Evolutionary conservation across 2,888 invertebrate genomes (phyloP).

Genomic region (Ennomos quercinarius): DNA sequence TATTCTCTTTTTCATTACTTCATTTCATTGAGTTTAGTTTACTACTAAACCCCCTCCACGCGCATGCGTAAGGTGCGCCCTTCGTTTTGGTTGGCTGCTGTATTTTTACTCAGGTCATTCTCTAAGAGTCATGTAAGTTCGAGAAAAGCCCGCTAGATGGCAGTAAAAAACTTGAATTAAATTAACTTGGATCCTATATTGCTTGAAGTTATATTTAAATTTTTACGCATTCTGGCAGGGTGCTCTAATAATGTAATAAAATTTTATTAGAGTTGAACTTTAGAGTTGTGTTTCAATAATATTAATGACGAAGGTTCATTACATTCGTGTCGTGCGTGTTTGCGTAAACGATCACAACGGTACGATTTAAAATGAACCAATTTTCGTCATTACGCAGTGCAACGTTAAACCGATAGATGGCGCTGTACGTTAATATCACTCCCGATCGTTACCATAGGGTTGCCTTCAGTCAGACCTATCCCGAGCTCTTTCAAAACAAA

Average conservation of each 20-base stretch:
- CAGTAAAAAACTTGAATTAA: slow-evolving; percentile 14
- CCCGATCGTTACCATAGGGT: slow-evolving; percentile 65
- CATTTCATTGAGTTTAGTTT: slow-evolving; percentile 58
- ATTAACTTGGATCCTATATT: too few species aligned
- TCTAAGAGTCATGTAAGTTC: slow-evolving; percentile 31
- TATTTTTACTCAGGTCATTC: slow-evolving; percentile 42
- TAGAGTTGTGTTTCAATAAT: too few species aligned
- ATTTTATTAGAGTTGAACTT: too few species aligned
- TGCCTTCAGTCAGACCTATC: slow-evolving; percentile 29
- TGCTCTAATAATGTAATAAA: neutral
- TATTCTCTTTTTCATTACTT: too few species aligned
- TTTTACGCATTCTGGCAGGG: too few species aligned
- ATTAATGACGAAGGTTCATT: too few species aligned
- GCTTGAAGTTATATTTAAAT: too few species aligned
- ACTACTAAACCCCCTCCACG: slow-evolving; percentile 68
- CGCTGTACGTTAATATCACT: slow-evolving; percentile 43
- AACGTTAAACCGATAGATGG: slow-evolving; percentile 47
- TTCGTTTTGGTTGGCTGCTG: slow-evolving; percentile 54
- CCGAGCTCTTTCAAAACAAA: slow-evolving; percentile 69
- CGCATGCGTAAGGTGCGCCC: slow-evolving; percentile 75
- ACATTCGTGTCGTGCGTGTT: too few species aligned
- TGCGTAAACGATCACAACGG: too few species aligned
- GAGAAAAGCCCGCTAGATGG: slow-evolving; percentile 40
- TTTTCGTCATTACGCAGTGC: slow-evolving; percentile 21
- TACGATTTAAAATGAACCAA: neutral